Percentiles rank a stretch among this genome's conserved stretches.
Evolutionary conservation across 2,113 vertebrate genomes (phyloP).

Genomic region (Paramormyrops kingsleyae): DNA sequence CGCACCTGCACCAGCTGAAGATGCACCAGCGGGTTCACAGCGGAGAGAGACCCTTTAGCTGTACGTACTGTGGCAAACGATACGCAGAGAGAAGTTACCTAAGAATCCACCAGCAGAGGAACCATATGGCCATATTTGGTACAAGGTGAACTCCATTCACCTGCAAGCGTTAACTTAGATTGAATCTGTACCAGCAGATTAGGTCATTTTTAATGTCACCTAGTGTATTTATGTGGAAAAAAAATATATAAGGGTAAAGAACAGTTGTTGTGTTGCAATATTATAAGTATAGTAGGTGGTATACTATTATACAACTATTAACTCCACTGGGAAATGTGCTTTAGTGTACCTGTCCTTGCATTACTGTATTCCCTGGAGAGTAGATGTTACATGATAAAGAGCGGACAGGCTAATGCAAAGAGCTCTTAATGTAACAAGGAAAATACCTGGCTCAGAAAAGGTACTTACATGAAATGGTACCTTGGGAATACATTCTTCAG

Average conservation of each 20-base stretch:
- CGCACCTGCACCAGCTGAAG: constrained; percentile 20
- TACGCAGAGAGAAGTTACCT: constrained; percentile 18
- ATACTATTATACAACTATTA: not conserved
- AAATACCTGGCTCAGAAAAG: not conserved
- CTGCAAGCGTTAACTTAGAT: not conserved
- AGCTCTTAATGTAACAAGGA: not conserved
- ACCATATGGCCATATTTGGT: not conserved
- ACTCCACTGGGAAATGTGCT: not conserved
- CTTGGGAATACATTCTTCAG: not conserved
- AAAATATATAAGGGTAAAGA: not conserved
- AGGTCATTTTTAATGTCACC: not conserved
- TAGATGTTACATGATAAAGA: not conserved
- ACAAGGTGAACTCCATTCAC: not conserved
- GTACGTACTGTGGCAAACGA: constrained; percentile 13
- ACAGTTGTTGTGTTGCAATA: not conserved
- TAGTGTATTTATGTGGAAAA: not conserved
- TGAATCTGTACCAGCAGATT: not conserved
- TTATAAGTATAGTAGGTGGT: not conserved
- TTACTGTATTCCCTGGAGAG: not conserved
- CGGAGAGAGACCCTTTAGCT: constrained; percentile 14
- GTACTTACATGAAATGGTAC: not conserved
- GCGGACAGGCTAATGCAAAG: not conserved
- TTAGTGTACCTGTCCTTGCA: not conserved
- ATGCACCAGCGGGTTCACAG: constrained; percentile 20
- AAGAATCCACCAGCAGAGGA: constrained; percentile 18